A percentile compares a stretch with the other conserved stretches of the same genome.
These are phyloP conservation scores for Morphnarchus princeps DNA, from an alignment of 2,113 vertebrate genomes.

Conservation along the genomic window DNA sequence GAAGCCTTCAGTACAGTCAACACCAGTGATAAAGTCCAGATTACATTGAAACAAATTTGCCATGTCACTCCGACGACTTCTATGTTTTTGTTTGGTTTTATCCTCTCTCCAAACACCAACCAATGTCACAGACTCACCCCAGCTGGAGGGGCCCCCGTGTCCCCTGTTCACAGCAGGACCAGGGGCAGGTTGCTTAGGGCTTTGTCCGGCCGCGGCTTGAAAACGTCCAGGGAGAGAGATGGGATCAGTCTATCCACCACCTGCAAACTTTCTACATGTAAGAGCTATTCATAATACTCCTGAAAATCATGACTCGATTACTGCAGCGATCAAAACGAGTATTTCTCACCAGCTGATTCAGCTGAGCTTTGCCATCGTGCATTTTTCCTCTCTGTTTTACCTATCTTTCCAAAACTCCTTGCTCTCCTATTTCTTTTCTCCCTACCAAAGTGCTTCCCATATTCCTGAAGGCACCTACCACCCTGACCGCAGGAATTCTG, in stretches of 20 bases:
- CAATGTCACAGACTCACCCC: background rate
- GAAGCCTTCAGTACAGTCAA: background rate
- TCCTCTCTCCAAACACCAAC: background rate
- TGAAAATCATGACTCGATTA: background rate
- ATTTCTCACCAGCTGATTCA: background rate
- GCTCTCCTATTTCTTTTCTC: background rate
- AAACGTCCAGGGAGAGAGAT: background rate
- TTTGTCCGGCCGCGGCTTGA: fast-evolving
- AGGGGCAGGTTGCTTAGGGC: background rate
- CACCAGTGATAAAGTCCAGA: background rate
- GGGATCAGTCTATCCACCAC: background rate
- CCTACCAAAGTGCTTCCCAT: background rate
- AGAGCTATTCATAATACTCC: background rate
- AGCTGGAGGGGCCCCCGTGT: background rate
- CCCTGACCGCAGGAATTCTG: background rate
- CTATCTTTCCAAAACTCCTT: background rate
- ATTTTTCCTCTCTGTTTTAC: background rate
- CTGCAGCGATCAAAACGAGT: background rate
- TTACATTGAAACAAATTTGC: background rate
- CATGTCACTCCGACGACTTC: background rate
- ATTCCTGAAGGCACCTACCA: background rate
- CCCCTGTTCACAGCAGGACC: background rate
- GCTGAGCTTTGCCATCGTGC: background rate
- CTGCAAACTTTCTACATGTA: background rate
- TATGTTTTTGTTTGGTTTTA: background rate